Evolutionary conservation across 2,888 invertebrate genomes (phyloP).

Genomic region (Marasmarcha lunaedactyla): DNA sequence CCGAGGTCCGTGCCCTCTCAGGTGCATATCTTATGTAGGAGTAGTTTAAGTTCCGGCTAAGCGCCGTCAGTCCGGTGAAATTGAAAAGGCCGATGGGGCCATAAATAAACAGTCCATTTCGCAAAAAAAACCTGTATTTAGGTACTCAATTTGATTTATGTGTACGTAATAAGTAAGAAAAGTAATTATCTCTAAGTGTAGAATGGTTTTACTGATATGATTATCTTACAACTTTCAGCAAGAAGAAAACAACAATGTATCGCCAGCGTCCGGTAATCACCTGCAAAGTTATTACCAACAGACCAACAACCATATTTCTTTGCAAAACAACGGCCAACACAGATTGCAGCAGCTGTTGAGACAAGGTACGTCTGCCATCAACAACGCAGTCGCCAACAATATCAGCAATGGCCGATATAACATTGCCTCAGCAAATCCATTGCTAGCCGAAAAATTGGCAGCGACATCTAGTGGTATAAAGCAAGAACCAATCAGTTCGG

Average conservation of each 20-base stretch:
- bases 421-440: conserved; percentile 87
- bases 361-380: conserved; percentile 59
- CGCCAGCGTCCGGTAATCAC: conserved; percentile 52
- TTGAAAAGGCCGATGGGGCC: no score
- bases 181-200: no score
- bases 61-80: no score
- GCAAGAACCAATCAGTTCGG: conserved; percentile 62
- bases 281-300: conserved; percentile 57
- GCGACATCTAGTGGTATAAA: conserved; percentile 78
- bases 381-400: conserved; percentile 51
- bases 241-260: conserved; percentile 66
- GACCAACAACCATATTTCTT: conserved; percentile 35
- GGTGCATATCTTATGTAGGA: no score
- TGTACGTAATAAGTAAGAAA: no score
- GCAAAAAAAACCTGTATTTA: no score
- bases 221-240: conserved; percentile 50
- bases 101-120: no score
- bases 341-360: conserved; percentile 54
- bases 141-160: no score
- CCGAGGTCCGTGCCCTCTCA: no score
- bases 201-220: no score
- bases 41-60: no score
- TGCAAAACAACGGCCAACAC: conserved; percentile 56
- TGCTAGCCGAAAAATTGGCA: conserved; percentile 85
- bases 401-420: conserved; percentile 76